These are phyloP conservation scores for Chironomus tentans DNA, from an alignment of 2,888 invertebrate genomes.

Conservation along the genomic window DNA sequence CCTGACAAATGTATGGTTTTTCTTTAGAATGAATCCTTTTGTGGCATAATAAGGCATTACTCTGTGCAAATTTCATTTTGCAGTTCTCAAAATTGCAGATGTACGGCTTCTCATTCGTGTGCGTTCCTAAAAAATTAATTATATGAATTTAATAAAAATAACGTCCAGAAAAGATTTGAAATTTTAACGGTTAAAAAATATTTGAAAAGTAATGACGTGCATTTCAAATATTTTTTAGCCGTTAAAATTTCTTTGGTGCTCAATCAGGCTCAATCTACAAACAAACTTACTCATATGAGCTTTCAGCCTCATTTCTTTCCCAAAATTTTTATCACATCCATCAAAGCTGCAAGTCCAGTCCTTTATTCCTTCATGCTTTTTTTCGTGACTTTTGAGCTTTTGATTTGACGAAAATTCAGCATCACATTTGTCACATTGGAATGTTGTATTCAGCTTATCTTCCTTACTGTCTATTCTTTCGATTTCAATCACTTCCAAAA, in stretches of 20 bases:
- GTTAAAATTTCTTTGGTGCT: background rate
- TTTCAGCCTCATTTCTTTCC: conserved; percentile 34
- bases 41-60: conserved; percentile 35
- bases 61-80: conserved; percentile 34
- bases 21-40: conserved; percentile 36
- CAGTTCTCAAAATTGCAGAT: conserved; percentile 33
- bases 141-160: no score
- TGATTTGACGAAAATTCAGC: no score
- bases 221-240: no score
- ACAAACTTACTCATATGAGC: conserved; percentile 31
- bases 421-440: no score
- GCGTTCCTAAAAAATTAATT: background rate
- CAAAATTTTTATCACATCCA: conserved; percentile 35
- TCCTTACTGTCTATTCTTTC: no score
- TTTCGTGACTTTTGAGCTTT: no score
- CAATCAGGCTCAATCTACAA: no score
- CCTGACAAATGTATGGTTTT: conserved; percentile 35
- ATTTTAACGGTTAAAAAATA: background rate
- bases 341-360: conserved; percentile 25
- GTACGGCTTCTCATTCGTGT: conserved; percentile 32
- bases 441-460: no score
- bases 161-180: background rate
- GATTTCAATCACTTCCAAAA: no score
- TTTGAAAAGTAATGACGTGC: background rate
- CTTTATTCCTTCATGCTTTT: background rate